Conservation (phyloP, 2,797 vertebrate species). For the Scleropages formosus region DNA sequence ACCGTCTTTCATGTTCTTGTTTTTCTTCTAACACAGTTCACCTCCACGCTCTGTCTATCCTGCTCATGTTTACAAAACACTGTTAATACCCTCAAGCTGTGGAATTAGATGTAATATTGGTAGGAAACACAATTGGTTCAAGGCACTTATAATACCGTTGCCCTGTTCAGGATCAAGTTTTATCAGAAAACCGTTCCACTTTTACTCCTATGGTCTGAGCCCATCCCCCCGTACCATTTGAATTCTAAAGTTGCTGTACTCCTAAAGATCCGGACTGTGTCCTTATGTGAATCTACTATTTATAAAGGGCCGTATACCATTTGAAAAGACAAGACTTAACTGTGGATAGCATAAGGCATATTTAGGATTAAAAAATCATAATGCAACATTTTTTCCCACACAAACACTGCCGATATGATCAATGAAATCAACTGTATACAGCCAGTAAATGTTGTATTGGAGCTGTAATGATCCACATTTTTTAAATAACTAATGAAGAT, state of each 20-base stretch:
- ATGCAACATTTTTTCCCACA: background rate
- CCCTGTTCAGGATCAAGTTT: background rate
- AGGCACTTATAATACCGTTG: background rate
- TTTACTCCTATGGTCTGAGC: background rate
- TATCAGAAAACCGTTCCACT: background rate
- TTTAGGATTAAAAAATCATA: background rate
- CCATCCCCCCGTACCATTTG: background rate
- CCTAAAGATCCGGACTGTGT: background rate
- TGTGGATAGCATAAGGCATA: too few relatives aligned
- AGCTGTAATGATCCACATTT: conserved; percentile 2
- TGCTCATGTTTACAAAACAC: conserved; percentile 28
- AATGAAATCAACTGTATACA: background rate
- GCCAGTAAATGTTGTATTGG: background rate
- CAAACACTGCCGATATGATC: conserved; percentile 7
- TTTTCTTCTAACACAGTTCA: conserved; percentile 40
- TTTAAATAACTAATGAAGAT: background rate
- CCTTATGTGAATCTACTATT: background rate
- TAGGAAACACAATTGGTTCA: background rate
- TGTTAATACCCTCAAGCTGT: conserved; percentile 49
- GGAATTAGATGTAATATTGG: conserved; percentile 29
- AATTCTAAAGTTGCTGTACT: background rate
- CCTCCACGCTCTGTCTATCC: conserved; percentile 26
- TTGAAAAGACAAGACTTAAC: too few relatives aligned
- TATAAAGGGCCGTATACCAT: background rate
- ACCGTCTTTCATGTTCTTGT: background rate